Conservation (phyloP, 2,888 invertebrate species). For the Hylaea fasciaria region DNA sequence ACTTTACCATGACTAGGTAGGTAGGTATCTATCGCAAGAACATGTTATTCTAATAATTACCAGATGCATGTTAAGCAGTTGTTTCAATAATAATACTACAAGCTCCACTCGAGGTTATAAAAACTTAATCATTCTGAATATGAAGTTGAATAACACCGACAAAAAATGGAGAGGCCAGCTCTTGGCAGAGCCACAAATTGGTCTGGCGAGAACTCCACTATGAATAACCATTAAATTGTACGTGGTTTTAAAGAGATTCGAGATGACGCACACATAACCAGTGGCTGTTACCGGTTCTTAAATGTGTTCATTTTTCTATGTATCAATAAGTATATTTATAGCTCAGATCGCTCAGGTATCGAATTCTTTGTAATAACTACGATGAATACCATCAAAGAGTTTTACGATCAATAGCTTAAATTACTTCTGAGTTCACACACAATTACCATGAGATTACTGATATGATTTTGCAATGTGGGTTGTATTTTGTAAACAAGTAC, state of each 20-base stretch:
- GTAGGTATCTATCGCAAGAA: slow-evolving; percentile 54
- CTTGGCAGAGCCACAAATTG: slow-evolving; percentile 67
- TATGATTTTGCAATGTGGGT: neutral
- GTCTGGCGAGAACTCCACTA: slow-evolving; percentile 67
- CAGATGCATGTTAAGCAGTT: slow-evolving; percentile 68
- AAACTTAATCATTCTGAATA: slow-evolving; percentile 67
- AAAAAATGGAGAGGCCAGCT: slow-evolving; percentile 72
- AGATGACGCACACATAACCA: slow-evolving; percentile 70
- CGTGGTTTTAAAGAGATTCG: slow-evolving; percentile 59
- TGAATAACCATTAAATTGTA: slow-evolving; percentile 77
- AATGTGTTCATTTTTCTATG: slow-evolving; percentile 53
- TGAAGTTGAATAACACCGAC: slow-evolving; percentile 68
- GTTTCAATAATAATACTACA: slow-evolving; percentile 67
- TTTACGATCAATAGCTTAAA: neutral
- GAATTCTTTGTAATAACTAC: slow-evolving; percentile 50
- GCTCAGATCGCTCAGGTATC: slow-evolving; percentile 51
- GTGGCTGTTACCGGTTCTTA: slow-evolving; percentile 57
- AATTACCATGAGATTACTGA: neutral
- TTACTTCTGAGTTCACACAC: too few species aligned
- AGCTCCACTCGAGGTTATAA: slow-evolving; percentile 67
- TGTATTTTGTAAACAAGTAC: neutral
- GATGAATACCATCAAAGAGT: slow-evolving; percentile 1
- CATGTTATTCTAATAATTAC: slow-evolving; percentile 63
- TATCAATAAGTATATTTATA: slow-evolving; percentile 65
- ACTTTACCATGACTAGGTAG: slow-evolving; percentile 38